phyloP scores from a whole-genome alignment of 2,888 invertebrate species.

The Pyrgus malvae region DNA sequence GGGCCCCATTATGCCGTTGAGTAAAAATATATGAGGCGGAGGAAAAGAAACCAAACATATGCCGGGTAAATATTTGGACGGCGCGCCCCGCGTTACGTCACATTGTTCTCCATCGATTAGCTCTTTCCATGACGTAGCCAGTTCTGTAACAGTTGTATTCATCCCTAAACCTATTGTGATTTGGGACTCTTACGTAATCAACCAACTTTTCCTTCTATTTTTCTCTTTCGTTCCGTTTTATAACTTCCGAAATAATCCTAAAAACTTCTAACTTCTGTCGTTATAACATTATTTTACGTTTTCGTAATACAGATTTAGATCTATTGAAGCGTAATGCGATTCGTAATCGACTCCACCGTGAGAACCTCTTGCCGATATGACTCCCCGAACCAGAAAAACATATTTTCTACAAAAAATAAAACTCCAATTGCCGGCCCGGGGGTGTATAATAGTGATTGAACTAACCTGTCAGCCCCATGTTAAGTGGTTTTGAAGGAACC shows the following conservation, averaged over 20 bases:
- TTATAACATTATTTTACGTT: slow-evolving; percentile 3
- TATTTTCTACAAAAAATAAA: slow-evolving; percentile 66
- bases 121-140: slow-evolving; percentile 57
- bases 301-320: slow-evolving; percentile 6
- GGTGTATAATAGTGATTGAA: slow-evolving; percentile 78
- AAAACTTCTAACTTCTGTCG: not conserved
- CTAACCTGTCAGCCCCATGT: slow-evolving; percentile 82
- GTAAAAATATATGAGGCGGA: slow-evolving; percentile 80
- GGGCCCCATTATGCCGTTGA: slow-evolving; percentile 65
- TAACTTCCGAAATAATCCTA: slow-evolving; percentile 19
- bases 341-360: slow-evolving; percentile 53
- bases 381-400: slow-evolving; percentile 63
- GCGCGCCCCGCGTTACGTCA: slow-evolving; percentile 63
- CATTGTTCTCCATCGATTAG: slow-evolving; percentile 79
- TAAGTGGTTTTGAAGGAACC: slow-evolving; percentile 78
- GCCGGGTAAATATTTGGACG: slow-evolving; percentile 75
- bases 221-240: slow-evolving; percentile 32
- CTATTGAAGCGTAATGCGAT: slow-evolving; percentile 23
- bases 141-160: slow-evolving; percentile 54
- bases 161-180: slow-evolving; percentile 37
- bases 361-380: slow-evolving; percentile 59
- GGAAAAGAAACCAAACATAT: slow-evolving; percentile 81
- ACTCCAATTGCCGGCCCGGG: slow-evolving; percentile 67
- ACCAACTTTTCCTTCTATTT: slow-evolving; percentile 27
- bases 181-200: slow-evolving; percentile 29